A percentile compares a stretch with the other conserved stretches of the same genome.
These are phyloP conservation scores for Eulemur albifrons DNA, from an alignment of 2,797 vertebrate genomes.

Conservation along the genomic window DNA sequence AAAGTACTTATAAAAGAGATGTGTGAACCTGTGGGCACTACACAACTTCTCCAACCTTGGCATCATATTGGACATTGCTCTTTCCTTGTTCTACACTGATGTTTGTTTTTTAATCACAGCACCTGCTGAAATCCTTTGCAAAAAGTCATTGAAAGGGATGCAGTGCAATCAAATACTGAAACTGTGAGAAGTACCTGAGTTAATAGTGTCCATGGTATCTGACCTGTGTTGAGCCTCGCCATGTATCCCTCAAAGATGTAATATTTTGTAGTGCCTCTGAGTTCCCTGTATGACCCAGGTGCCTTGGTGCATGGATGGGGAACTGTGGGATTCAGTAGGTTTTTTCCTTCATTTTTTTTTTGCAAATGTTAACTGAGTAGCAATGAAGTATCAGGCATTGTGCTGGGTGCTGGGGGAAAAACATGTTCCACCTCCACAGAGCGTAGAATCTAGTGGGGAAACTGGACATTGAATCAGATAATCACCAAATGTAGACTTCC, in stretches of 20 bases:
- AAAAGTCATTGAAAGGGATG: neutral
- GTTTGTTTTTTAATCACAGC: neutral
- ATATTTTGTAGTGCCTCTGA: neutral
- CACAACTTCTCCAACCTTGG: neutral
- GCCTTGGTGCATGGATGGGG: neutral
- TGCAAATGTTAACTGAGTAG: neutral
- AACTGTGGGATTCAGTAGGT: neutral
- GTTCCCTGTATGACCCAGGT: neutral
- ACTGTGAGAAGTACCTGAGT: neutral
- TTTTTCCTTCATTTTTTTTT: neutral
- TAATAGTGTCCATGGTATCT: rapidly evolving
- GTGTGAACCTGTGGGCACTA: rapidly evolving
- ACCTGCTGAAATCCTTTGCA: neutral
- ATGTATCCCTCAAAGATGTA: neutral
- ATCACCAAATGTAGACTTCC: neutral
- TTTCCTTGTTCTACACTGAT: neutral
- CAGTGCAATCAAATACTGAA: neutral
- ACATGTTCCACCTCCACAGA: rapidly evolving
- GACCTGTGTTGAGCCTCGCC: rapidly evolving
- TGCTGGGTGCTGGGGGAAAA: neutral
- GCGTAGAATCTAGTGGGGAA: neutral
- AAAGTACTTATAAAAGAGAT: neutral
- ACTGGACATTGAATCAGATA: neutral
- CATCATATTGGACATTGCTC: rapidly evolving
- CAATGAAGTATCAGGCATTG: neutral